Evolutionary conservation across 2,888 invertebrate genomes (phyloP).

Genomic region (Seladonia tumulorum): DNA sequence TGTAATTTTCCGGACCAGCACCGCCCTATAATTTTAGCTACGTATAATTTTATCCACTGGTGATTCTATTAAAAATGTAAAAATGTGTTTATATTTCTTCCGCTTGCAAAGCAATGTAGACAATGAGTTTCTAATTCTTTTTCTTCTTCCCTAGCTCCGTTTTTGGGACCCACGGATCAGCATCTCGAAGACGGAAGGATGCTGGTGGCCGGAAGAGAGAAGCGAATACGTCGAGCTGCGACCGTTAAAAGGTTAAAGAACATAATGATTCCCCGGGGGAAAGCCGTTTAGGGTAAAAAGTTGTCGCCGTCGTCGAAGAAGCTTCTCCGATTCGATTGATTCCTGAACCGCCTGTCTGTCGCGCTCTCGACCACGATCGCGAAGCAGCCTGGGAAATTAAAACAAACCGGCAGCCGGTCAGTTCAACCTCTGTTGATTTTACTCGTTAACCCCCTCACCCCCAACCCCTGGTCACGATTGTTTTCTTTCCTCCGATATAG

Average conservation of each 20-base stretch:
- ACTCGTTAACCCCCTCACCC: constrained; percentile 61
- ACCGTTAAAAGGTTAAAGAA: not conserved
- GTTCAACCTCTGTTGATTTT: constrained; percentile 78
- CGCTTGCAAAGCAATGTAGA: not conserved
- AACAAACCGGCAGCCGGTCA: constrained; percentile 80
- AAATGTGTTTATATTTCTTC: too few species aligned
- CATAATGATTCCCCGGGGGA: not conserved
- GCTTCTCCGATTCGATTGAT: constrained; percentile 34
- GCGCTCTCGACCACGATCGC: constrained; percentile 67
- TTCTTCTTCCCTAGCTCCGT: not conserved
- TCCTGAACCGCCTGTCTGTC: constrained; percentile 53
- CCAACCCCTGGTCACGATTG: constrained; percentile 25
- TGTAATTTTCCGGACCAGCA: too few species aligned
- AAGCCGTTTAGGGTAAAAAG: not conserved
- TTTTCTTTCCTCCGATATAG: constrained; percentile 5
- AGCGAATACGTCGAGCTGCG: not conserved
- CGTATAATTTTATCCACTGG: too few species aligned
- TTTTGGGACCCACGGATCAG: not conserved
- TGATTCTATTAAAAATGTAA: too few species aligned
- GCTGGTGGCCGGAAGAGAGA: not conserved
- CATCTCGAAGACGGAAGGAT: not conserved
- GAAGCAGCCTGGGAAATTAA: constrained; percentile 81
- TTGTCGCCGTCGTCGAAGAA: not conserved
- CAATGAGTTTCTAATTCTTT: not conserved
- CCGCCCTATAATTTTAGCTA: too few species aligned